Evolutionary conservation across 2,113 vertebrate species (phyloP).

Genomic region (Epinephelus lanceolatus): DNA sequence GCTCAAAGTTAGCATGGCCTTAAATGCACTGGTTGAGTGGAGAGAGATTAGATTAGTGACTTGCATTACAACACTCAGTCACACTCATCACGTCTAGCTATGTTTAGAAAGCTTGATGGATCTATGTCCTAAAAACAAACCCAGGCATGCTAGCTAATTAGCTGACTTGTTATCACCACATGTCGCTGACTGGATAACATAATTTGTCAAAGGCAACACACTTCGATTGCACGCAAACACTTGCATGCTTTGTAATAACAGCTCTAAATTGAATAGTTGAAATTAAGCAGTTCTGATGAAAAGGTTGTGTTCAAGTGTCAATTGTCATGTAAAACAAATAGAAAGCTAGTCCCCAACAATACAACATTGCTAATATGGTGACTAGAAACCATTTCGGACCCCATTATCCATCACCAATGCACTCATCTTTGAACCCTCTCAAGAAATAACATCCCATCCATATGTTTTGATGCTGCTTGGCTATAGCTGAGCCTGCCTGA

Average conservation of each 20-base stretch:
- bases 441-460: not conserved
- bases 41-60: slow-evolving; percentile 20
- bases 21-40: slow-evolving; percentile 5
- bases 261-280: no score
- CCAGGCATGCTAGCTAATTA: not conserved
- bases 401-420: slow-evolving; percentile 20
- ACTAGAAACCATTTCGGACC: slow-evolving; percentile 35
- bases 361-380: not conserved
- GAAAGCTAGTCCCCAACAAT: no score
- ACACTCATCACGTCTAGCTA: not conserved
- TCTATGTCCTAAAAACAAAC: slow-evolving; percentile 8
- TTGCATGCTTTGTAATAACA: not conserved
- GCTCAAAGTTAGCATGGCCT: not conserved
- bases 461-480: not conserved
- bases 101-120: slow-evolving; percentile 25
- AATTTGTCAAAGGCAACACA: not conserved
- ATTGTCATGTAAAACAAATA: no score
- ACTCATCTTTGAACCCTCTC: not conserved
- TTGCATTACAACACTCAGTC: not conserved
- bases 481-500: not conserved
- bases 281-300: no score
- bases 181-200: not conserved
- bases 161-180: not conserved
- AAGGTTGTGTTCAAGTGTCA: no score
- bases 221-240: not conserved